Evolutionary conservation across 92 coral and sea anemone genomes (phyloP).

Genomic region (Virgularia gustaviana): DNA sequence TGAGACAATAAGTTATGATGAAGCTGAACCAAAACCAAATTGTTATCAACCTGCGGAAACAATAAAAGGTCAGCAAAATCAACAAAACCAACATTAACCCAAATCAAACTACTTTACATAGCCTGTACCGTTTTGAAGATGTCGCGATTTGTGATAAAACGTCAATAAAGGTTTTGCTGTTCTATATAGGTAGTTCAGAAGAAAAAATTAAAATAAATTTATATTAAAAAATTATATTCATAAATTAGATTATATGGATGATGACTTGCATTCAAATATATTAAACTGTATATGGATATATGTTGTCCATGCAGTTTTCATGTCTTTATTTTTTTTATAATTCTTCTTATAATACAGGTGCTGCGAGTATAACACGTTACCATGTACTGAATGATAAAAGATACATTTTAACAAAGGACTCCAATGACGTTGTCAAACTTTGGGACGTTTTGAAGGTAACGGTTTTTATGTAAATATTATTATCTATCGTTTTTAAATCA

Average conservation of each 20-base stretch:
- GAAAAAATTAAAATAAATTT: too few relatives aligned
- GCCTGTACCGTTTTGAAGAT: too few relatives aligned
- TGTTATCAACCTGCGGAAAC: conserved; percentile 19
- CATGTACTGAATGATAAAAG: conserved; percentile 74
- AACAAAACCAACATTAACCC: too few relatives aligned
- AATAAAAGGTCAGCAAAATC: conserved; percentile 29
- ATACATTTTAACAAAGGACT: conserved; percentile 78
- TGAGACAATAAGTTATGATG: conserved; percentile 56
- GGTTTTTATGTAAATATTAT: not conserved
- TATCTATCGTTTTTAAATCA: not conserved
- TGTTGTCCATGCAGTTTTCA: too few relatives aligned
- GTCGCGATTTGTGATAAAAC: too few relatives aligned
- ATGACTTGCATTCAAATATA: too few relatives aligned
- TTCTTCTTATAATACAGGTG: conserved; percentile 52
- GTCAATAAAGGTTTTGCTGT: too few relatives aligned
- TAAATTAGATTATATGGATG: too few relatives aligned
- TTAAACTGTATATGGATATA: too few relatives aligned
- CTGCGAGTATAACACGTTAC: conserved; percentile 81
- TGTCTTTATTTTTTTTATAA: not conserved
- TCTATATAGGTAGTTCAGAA: too few relatives aligned
- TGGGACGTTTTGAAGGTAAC: conserved; percentile 87
- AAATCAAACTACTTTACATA: too few relatives aligned
- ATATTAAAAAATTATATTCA: too few relatives aligned
- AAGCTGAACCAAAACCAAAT: conserved; percentile 53
- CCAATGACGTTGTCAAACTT: conserved; percentile 64